Evolutionary conservation across 1,140 invertebrate genomes (phyloP), one percentile per base, ranked within the genome.

Genomic region (Coboldia fuscipes): DNA sequence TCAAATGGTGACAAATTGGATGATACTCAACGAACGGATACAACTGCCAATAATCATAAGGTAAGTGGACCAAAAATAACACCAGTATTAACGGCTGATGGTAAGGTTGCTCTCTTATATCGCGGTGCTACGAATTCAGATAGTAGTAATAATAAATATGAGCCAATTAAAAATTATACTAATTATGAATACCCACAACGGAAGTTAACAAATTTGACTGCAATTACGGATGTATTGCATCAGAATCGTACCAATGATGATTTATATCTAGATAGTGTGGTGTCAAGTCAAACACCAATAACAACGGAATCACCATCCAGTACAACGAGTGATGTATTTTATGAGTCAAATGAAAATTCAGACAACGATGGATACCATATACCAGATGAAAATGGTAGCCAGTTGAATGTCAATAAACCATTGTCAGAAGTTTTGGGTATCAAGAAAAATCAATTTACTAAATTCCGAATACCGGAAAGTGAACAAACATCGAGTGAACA

Each of bases 51-150:
- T n/a, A n/a, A n/a, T n/a, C n/a, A n/a, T n/a, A n/a, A 5, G 5
- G 27, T 10, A 6, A 29, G 14, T 10, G 6, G 5, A 15, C 48
- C 47, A 17, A 55, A 55, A 48, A 55, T 55, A 41, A 54, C 52
- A 37, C 52, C 52, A 17, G 52, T 55, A 37, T 41, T 55, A 41
- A 55, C 52, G 44, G 42, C 51, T 41, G 52, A 55, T 50, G 52
- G 52, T 44, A 55, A 55, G 49, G 50, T 55, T 44, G 52, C 52
- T 33, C 51, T 55, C 44, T 50, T 55, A 42, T 54, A 54, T 35
- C 52, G 52, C 33, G 52, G 52, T 37, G 51, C 51, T 41, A n/a
- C n/a, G n/a, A n/a, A n/a, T n/a, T 21, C 28, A 13, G 29, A 31
- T 31, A 55, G 50, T 40, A 52, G 50, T 44, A 54, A 45, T 34